These are phyloP conservation scores for Drosophila oshimai DNA, from an alignment of 1,140 invertebrate species.

Conservation along the genomic window DNA sequence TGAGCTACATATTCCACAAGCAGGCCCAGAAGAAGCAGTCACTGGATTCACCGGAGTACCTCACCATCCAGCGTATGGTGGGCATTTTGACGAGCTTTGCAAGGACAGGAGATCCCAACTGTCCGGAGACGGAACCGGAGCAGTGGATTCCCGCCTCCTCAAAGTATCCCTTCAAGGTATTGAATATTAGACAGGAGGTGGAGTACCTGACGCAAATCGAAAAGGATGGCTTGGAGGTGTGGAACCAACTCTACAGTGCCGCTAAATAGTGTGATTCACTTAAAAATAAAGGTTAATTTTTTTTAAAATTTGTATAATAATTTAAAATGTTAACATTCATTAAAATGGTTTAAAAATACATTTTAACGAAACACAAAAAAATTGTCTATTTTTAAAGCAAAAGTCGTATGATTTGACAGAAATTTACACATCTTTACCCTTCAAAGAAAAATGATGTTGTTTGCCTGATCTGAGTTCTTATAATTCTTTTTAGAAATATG, in stretches of 20 bases:
- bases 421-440: too few species aligned
- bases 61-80: constrained; percentile 72
- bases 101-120: constrained; percentile 75
- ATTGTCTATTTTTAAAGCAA: too few species aligned
- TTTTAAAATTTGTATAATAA: background rate
- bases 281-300: background rate
- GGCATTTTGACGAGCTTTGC: constrained; percentile 83
- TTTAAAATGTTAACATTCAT: too few species aligned
- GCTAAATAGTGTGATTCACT: background rate
- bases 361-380: too few species aligned
- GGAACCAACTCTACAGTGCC: constrained; percentile 50
- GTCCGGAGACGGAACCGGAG: constrained; percentile 30
- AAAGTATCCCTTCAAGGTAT: constrained; percentile 36
- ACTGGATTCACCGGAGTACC: constrained; percentile 50
- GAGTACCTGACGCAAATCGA: constrained; percentile 34
- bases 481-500: too few species aligned
- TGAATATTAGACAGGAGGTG: constrained; percentile 50
- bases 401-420: too few species aligned
- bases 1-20: constrained; percentile 86
- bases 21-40: constrained; percentile 71
- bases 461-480: too few species aligned
- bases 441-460: too few species aligned
- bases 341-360: too few species aligned
- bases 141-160: constrained; percentile 32
- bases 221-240: constrained; percentile 53